Evolutionary conservation across 2,113 vertebrate genomes (phyloP).

Genomic region (Galeopterus variegatus): DNA sequence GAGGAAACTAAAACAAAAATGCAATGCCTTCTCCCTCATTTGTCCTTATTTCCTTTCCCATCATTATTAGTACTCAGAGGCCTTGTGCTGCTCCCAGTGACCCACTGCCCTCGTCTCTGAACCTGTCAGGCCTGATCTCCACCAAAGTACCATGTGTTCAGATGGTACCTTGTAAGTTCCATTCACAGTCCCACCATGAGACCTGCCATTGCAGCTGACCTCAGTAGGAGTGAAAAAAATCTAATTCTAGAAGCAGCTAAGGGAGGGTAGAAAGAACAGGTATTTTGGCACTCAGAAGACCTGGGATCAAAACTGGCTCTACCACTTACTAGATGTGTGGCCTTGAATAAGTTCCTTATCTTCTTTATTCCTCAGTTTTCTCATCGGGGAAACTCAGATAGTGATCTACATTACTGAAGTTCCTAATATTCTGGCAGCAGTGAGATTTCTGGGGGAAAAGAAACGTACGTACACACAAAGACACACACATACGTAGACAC

Average conservation of each 20-base stretch:
- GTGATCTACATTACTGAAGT: not conserved
- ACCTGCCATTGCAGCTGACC: not conserved
- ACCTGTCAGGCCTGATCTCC: not conserved
- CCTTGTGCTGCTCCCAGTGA: not conserved
- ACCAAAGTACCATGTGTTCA: not conserved
- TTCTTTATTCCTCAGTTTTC: not conserved
- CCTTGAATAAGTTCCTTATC: not conserved
- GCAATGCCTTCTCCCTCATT: not conserved
- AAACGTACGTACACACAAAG: not conserved
- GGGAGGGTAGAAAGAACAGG: not conserved
- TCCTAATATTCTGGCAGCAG: conserved; percentile 8
- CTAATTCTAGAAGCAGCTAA: not conserved
- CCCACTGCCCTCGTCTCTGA: not conserved
- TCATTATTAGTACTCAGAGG: not conserved
- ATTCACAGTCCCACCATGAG: not conserved
- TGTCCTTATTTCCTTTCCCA: not conserved
- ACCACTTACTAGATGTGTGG: not conserved
- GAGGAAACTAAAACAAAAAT: not conserved
- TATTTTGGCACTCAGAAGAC: not conserved
- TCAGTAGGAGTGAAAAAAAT: not conserved
- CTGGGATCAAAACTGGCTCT: not conserved
- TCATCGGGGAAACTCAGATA: not conserved
- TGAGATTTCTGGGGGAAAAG: not conserved
- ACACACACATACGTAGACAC: not conserved
- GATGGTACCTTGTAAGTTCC: not conserved